phyloP scores from a whole-genome alignment of 2,888 invertebrate species.

The Standfussiana lucernea region DNA sequence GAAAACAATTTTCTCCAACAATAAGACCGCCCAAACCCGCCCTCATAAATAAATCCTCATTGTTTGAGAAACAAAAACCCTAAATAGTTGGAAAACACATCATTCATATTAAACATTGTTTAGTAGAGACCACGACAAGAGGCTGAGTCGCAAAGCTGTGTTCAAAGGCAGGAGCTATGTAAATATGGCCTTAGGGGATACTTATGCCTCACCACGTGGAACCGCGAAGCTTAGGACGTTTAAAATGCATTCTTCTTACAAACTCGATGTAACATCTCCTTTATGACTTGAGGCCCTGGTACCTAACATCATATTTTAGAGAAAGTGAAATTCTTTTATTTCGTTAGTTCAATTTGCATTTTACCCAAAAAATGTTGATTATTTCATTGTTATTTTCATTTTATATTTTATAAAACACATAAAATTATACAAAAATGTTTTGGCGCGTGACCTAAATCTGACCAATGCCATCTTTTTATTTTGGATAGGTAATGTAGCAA shows the following conservation, averaged over 20 bases:
- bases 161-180: conserved; percentile 55
- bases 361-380: neutral
- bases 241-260: conserved; percentile 55
- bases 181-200: conserved; percentile 54
- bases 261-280: conserved; percentile 35
- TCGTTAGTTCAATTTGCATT: neutral
- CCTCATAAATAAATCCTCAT: conserved; percentile 10
- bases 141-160: conserved; percentile 36
- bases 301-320: conserved; percentile 20
- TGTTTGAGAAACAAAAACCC: conserved; percentile 27
- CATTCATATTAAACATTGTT: conserved; percentile 55
- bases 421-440: neutral
- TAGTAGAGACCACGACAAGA: conserved; percentile 48
- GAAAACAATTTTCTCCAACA: neutral
- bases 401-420: neutral
- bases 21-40: neutral
- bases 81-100: conserved; percentile 44
- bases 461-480: neutral
- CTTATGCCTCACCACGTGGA: conserved; percentile 16
- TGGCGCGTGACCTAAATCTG: neutral
- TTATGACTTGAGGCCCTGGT: conserved; percentile 42
- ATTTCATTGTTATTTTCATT: neutral
- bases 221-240: conserved; percentile 27
- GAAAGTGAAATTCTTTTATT: neutral
- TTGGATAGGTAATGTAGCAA: neutral